phyloP scores from a whole-genome alignment of 2,113 vertebrate species.

The Channa argus region DNA sequence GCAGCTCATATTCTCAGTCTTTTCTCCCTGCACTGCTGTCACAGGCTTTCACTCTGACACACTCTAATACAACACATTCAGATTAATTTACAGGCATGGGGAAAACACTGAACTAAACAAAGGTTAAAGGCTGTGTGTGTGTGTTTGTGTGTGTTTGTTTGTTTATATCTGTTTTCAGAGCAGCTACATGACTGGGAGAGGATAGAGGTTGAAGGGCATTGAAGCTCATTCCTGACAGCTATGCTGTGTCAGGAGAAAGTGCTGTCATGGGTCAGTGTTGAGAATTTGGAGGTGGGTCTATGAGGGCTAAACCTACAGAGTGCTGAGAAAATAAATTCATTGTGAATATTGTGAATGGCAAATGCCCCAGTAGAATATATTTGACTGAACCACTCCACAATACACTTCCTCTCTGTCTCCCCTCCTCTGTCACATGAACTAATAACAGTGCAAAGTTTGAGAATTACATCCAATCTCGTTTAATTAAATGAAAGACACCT shows the following conservation, averaged over 20 bases:
- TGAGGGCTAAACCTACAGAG: slow-evolving; percentile 61
- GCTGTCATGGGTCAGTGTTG: slow-evolving; percentile 77
- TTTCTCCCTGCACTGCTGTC: slow-evolving; percentile 40
- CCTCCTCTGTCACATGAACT: neutral
- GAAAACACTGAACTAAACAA: slow-evolving; percentile 67
- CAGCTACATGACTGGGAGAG: slow-evolving; percentile 57
- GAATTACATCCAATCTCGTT: neutral
- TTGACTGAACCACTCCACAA: slow-evolving; percentile 33
- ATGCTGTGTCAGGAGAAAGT: slow-evolving; percentile 72
- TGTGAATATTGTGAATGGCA: slow-evolving; percentile 52
- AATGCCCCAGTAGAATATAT: slow-evolving; percentile 70
- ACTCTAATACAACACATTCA: slow-evolving; percentile 64
- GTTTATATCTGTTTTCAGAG: slow-evolving; percentile 49
- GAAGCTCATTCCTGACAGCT: slow-evolving; percentile 63
- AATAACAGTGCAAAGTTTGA: neutral
- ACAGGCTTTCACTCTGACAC: slow-evolving; percentile 54
- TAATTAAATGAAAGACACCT: slow-evolving; percentile 1
- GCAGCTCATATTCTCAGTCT: slow-evolving; percentile 57
- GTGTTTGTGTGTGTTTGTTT: slow-evolving; percentile 20
- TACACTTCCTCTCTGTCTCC: neutral
- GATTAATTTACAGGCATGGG: slow-evolving; percentile 56
- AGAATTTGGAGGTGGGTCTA: slow-evolving; percentile 61
- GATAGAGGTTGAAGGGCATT: slow-evolving; percentile 56
- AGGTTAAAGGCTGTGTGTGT: slow-evolving; percentile 58
- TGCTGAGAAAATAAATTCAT: slow-evolving; percentile 58